Evolutionary conservation across 2,797 vertebrate genomes (phyloP).

Genomic region (Cossypha niveicapilla): DNA sequence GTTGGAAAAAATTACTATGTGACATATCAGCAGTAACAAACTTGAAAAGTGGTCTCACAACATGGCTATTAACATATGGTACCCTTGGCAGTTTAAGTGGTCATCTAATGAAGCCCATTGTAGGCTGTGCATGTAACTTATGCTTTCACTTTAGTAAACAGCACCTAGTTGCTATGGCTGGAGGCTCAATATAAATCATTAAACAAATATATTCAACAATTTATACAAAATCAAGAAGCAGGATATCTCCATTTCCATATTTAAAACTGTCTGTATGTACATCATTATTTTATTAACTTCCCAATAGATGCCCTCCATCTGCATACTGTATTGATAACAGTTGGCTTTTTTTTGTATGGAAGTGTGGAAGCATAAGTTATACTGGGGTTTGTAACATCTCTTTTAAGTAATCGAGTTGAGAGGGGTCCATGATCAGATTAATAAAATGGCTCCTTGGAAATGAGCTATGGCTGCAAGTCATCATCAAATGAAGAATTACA

Average conservation of each 20-base stretch:
- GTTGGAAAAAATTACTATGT: neutral
- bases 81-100: neutral
- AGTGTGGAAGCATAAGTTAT: slow-evolving; percentile 19
- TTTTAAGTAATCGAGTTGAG: slow-evolving; percentile 53
- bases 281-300: slow-evolving; percentile 23
- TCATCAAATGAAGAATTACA: neutral
- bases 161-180: slow-evolving; percentile 27
- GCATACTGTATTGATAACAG: neutral
- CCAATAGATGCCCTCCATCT: neutral
- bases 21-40: neutral
- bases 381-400: slow-evolving; percentile 18
- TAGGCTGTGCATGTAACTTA: slow-evolving; percentile 16
- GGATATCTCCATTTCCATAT: slow-evolving; percentile 20
- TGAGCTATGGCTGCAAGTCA: neutral
- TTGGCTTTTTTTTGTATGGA: neutral
- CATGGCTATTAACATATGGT: neutral
- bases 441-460: neutral
- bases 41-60: neutral
- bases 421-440: neutral
- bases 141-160: slow-evolving; percentile 67
- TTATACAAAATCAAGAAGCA: slow-evolving; percentile 19
- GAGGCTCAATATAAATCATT: slow-evolving; percentile 16
- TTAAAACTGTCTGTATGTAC: neutral
- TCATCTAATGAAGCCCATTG: slow-evolving; percentile 21
- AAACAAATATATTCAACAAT: slow-evolving; percentile 51